These are phyloP conservation scores for Caenorhabditis afra DNA, from an alignment of 2,888 invertebrate species.

Conservation along the genomic window DNA sequence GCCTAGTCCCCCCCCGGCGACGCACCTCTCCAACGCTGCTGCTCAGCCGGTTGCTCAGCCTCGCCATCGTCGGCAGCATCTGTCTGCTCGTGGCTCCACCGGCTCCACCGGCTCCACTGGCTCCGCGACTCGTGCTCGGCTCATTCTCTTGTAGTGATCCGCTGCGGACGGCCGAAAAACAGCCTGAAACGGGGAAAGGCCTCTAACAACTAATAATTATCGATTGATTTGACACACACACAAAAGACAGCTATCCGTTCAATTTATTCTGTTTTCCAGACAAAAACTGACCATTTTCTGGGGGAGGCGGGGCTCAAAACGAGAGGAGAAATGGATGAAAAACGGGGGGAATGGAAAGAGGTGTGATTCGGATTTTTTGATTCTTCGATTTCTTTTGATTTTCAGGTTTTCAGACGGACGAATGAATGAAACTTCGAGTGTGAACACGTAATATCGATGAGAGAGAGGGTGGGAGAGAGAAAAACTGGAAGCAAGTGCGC, in stretches of 20 bases:
- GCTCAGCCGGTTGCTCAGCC: slow-evolving; percentile 66
- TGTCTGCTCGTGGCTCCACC: no score
- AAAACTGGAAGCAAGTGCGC: slow-evolving; percentile 7
- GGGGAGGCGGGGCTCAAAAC: neutral
- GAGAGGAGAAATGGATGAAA: slow-evolving; percentile 2
- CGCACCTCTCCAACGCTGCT: slow-evolving; percentile 70
- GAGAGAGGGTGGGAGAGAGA: slow-evolving; percentile 18
- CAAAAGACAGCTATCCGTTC: slow-evolving; percentile 3
- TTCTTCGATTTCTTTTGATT: no score
- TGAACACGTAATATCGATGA: slow-evolving; percentile 57
- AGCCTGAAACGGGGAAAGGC: slow-evolving; percentile 39
- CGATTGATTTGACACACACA: neutral
- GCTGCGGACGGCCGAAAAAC: slow-evolving; percentile 39
- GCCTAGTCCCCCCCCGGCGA: no score
- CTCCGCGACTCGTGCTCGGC: slow-evolving; percentile 32
- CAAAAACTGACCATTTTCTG: neutral
- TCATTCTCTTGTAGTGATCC: slow-evolving; percentile 37
- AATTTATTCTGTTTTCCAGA: neutral
- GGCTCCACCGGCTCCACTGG: no score
- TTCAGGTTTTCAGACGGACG: neutral
- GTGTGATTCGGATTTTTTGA: no score
- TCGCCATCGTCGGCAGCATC: slow-evolving; percentile 20
- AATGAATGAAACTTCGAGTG: neutral
- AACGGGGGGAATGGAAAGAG: neutral
- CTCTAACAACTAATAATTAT: slow-evolving; percentile 12